Evolutionary conservation across 1,140 invertebrate genomes (phyloP), one percentile per base, ranked within the genome.

Genomic region (Delia radicum): DNA sequence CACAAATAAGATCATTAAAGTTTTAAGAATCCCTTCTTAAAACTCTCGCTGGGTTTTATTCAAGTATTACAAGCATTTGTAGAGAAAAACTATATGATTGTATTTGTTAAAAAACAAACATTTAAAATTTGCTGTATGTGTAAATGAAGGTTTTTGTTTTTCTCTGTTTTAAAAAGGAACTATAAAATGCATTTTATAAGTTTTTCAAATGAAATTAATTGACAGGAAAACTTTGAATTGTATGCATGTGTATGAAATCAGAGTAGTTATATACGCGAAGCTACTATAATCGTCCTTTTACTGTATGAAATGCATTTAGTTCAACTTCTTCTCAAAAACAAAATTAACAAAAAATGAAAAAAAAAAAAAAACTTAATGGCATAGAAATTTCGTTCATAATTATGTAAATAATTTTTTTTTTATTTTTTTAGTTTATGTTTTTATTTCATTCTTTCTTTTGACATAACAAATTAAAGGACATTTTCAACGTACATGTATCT

Each of bases 201-300:
- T 65, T 65, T 65, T 65, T 65, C 62, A 65, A 65, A 65, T 65
- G 33, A 65, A 65, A 65, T 65, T 65, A 65, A 65, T 65, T 65
- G 26, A 65, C 62, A 65, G 62, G 62, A 65, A 65, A 65, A 65
- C 62, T 65, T 65, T 65, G 26, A 65, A 65, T 28, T 28, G 12
- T 65, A 65, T 65, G 26, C 33, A 37, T 37, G 33, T 37, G 33
- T 37, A 37, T 37, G 33, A 37, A 37, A 37, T 5, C 8, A 3
- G 8, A 37, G 33, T 65, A 55, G 48, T 55, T 21, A 55, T 21
- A 55, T 21, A 37, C 33, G 33, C 33, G 33, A 37, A 37, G 33
- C 33, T 37, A 29, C 62, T 37, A 33, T 13, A 37, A 33, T 5
- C 10, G 31, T 33, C 4, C n/a, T 33, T 33, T 33, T 37, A 37